phyloP scores from a whole-genome alignment of 2,113 vertebrate genomes.

The Dolichotis patagonum region DNA sequence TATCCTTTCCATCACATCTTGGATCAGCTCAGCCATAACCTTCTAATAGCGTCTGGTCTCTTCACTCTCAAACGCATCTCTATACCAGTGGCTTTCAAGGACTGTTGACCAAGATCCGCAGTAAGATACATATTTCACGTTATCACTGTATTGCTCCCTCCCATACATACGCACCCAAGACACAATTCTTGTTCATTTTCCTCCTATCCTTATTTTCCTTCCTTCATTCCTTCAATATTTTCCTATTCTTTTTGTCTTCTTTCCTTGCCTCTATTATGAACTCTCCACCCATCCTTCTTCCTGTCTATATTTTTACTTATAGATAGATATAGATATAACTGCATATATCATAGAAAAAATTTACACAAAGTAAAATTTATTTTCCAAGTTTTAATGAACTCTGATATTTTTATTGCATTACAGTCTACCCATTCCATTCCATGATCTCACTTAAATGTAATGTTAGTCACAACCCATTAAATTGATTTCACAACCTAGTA shows the following conservation, averaged over 20 bases:
- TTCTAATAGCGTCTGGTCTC: background rate
- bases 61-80: background rate
- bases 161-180: background rate
- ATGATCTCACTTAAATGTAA: constrained; percentile 41
- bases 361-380: constrained; percentile 11
- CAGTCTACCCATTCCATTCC: background rate
- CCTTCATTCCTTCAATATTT: background rate
- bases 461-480: background rate
- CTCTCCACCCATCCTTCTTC: background rate
- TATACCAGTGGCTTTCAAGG: background rate
- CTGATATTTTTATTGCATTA: background rate
- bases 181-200: background rate
- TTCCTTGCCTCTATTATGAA: too few species aligned
- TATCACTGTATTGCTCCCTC: too few species aligned
- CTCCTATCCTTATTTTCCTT: background rate
- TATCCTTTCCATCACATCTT: background rate
- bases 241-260: background rate
- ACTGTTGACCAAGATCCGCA: background rate
- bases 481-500: background rate
- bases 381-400: background rate
- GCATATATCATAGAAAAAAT: background rate
- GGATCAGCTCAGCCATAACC: background rate
- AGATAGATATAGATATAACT: background rate
- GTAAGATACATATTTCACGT: background rate
- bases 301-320: background rate